Percentiles rank a stretch among this genome's conserved stretches.
Conservation (phyloP, 92 coral and sea anemone species). For the Zoanthus gigantus region DNA sequence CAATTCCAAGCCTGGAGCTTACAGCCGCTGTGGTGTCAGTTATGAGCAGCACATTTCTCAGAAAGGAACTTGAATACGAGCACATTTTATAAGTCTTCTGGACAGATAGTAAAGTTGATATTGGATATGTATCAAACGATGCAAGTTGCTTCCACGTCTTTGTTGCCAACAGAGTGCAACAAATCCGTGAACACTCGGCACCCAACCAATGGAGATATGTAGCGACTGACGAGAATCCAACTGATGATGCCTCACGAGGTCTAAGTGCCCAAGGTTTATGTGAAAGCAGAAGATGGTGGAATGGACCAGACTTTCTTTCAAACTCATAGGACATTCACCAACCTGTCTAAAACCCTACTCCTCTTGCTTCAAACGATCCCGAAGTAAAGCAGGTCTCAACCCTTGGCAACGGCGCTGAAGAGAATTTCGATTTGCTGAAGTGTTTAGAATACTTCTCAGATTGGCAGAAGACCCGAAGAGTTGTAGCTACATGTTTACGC, state of each 20-base stretch:
- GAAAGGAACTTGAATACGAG: constrained; percentile 45
- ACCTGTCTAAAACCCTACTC: constrained; percentile 1
- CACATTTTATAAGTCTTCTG: constrained; percentile 28
- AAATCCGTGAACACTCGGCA: constrained; percentile 37
- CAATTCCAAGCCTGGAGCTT: constrained; percentile 64
- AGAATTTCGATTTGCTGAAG: constrained; percentile 16
- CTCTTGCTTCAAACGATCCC: constrained; percentile 37
- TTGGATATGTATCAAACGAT: constrained; percentile 56
- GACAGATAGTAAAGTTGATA: constrained; percentile 60
- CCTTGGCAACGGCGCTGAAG: constrained; percentile 20
- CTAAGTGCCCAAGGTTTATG: constrained; percentile 32
- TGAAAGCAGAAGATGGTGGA: background rate
- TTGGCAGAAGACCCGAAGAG: constrained; percentile 34
- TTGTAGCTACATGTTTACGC: constrained; percentile 13
- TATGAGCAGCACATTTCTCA: constrained; percentile 38
- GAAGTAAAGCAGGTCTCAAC: constrained; percentile 50
- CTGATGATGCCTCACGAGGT: constrained; percentile 66
- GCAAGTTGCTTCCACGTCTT: constrained; percentile 58
- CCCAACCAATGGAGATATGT: constrained; percentile 51
- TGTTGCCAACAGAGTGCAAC: constrained; percentile 65
- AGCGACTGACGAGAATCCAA: constrained; percentile 53
- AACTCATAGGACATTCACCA: constrained; percentile 18
- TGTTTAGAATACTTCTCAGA: constrained; percentile 41
- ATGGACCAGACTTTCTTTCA: constrained; percentile 32
- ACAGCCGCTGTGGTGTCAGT: constrained; percentile 65